Evolutionary conservation across 2,888 invertebrate genomes (phyloP).

Genomic region (Linnaemya vulpina): DNA sequence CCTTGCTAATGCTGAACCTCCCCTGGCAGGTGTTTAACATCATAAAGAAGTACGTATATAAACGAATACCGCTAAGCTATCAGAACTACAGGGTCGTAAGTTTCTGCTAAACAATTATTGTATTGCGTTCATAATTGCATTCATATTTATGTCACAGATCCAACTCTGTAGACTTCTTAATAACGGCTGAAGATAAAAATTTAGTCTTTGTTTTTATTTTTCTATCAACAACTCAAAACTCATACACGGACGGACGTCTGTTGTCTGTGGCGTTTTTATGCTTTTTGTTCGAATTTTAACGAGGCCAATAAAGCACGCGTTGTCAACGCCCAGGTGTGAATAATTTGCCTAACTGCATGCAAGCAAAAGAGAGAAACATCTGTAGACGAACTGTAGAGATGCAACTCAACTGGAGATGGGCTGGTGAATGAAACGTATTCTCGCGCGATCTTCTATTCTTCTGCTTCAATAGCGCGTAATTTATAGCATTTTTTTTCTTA

Average conservation of each 20-base stretch:
- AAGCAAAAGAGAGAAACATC: not conserved
- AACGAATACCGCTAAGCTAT: not conserved
- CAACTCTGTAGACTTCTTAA: conserved; percentile 55
- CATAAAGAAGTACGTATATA: not conserved
- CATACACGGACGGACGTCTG: conserved; percentile 12
- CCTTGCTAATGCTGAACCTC: too few species aligned
- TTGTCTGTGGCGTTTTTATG: conserved; percentile 18
- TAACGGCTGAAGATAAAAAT: conserved; percentile 29
- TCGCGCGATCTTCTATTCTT: too few species aligned
- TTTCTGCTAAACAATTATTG: not conserved
- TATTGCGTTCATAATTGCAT: conserved; percentile 41
- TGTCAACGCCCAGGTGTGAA: conserved; percentile 65
- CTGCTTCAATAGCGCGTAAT: too few species aligned
- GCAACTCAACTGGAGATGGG: not conserved
- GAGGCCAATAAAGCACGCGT: conserved; percentile 70
- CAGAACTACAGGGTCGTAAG: not conserved
- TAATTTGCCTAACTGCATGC: conserved; percentile 21
- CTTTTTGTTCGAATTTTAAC: conserved; percentile 57
- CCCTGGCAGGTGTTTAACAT: not conserved
- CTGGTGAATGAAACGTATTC: not conserved
- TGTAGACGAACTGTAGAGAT: not conserved
- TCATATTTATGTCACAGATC: conserved; percentile 51
- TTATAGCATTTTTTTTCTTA: too few species aligned
- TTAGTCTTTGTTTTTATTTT: conserved; percentile 21
- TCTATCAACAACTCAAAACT: conserved; percentile 25